A percentile compares a stretch with the other conserved stretches of the same genome.
Conservation (phyloP, 2,888 invertebrate species). For the Drosophila phalerata region DNA sequence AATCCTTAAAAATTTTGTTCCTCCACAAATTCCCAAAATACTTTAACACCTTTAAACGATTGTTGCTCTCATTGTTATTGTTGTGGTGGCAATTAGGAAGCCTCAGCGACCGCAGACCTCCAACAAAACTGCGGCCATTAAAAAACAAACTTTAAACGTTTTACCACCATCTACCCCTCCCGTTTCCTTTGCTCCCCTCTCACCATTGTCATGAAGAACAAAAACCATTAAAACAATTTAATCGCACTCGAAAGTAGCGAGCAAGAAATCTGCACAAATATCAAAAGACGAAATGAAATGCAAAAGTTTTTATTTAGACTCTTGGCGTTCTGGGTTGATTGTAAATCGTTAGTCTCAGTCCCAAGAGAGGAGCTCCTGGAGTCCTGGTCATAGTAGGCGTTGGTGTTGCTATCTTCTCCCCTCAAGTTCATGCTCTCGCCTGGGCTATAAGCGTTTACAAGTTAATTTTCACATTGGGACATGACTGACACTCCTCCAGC, state of each 20-base stretch:
- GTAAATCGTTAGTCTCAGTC: constrained; percentile 82
- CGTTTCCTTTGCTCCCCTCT: background rate
- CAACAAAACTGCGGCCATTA: constrained; percentile 65
- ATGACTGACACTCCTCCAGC: constrained; percentile 56
- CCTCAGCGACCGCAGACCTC: constrained; percentile 43
- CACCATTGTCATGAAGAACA: constrained; percentile 44
- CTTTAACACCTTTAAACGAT: constrained; percentile 35
- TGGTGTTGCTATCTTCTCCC: constrained; percentile 26
- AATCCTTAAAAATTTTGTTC: background rate
- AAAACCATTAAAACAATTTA: constrained; percentile 86
- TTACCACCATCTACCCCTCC: constrained; percentile 12
- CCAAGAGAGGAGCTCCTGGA: constrained; percentile 50
- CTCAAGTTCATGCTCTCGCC: background rate
- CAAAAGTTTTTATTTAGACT: constrained; percentile 78
- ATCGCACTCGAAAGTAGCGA: constrained; percentile 83
- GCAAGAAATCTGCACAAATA: constrained; percentile 71
- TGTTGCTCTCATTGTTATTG: constrained; percentile 20
- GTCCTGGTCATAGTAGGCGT: constrained; percentile 25
- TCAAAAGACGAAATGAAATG: constrained; percentile 79
- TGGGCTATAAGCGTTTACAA: constrained; percentile 71
- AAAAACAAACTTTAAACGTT: constrained; percentile 71
- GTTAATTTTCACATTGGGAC: constrained; percentile 83
- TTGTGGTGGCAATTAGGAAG: constrained; percentile 51
- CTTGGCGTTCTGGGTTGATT: constrained; percentile 73
- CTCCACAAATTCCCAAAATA: background rate